These are phyloP conservation scores for Galbula dea DNA, from an alignment of 2,113 vertebrate species.

Conservation along the genomic window DNA sequence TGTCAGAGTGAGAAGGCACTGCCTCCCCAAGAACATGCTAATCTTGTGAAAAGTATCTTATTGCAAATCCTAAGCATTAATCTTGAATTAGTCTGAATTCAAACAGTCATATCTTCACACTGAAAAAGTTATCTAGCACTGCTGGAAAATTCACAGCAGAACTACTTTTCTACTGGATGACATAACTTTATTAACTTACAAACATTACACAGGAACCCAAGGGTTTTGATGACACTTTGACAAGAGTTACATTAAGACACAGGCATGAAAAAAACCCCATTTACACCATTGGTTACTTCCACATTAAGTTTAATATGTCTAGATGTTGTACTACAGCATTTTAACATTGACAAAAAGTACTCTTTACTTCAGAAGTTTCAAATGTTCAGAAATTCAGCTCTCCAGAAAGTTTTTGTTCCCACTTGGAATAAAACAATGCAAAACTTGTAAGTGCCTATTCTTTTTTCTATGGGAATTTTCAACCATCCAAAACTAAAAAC, in stretches of 20 bases:
- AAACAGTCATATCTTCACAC: background rate
- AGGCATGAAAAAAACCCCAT: background rate
- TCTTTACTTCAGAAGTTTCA: background rate
- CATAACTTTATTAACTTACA: background rate
- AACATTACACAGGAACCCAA: background rate
- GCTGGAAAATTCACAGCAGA: background rate
- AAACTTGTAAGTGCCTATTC: accelerated
- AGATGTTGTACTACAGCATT: background rate
- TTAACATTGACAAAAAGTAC: background rate
- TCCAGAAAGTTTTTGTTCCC: background rate
- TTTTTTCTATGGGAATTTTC: background rate
- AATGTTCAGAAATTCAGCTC: background rate
- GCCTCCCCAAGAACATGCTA: background rate
- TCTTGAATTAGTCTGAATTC: background rate
- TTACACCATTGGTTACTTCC: background rate
- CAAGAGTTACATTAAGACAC: background rate
- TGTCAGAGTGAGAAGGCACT: background rate
- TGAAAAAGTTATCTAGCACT: background rate
- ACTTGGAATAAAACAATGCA: background rate
- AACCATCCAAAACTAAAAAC: background rate
- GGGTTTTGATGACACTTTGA: background rate
- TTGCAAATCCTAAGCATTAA: background rate
- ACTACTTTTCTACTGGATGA: background rate
- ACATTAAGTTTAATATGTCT: background rate
- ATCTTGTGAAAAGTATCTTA: background rate